Conservation (phyloP, 2,113 vertebrate genomes). For the Cygnus buccinator region DNA sequence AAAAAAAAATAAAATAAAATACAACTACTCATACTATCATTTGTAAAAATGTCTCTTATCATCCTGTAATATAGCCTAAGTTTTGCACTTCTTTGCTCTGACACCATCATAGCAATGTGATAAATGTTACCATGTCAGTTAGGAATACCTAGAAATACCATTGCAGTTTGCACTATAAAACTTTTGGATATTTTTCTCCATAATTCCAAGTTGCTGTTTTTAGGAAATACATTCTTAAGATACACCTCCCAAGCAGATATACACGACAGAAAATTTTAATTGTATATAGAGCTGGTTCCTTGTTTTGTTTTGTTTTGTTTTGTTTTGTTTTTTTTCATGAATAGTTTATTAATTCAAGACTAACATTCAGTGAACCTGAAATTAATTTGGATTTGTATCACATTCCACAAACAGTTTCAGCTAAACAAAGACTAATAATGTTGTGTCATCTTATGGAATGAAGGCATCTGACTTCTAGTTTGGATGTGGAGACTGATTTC, state of each 20-base stretch:
- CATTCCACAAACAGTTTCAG: neutral
- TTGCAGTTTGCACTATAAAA: neutral
- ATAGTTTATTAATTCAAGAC: neutral
- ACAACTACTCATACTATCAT: neutral
- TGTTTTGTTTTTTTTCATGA: neutral
- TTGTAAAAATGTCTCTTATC: neutral
- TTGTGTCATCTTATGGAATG: neutral
- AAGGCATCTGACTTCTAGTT: neutral
- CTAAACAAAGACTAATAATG: neutral
- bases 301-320: neutral
- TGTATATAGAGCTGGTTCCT: accelerated
- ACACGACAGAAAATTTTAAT: neutral
- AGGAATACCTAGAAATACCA: neutral
- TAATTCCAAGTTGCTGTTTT: neutral
- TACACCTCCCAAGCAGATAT: neutral
- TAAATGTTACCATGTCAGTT: neutral
- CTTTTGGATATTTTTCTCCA: neutral
- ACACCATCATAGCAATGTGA: neutral
- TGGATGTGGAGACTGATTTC: neutral
- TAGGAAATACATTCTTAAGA: neutral
- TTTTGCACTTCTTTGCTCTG: neutral
- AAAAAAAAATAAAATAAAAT: neutral
- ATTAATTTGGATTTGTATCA: neutral
- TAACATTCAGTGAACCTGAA: neutral
- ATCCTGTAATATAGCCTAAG: neutral